Percentiles rank a stretch among this genome's conserved stretches.
Evolutionary conservation across 2,797 vertebrate species (phyloP).

Genomic region (Oceanodroma leucorhoa): DNA sequence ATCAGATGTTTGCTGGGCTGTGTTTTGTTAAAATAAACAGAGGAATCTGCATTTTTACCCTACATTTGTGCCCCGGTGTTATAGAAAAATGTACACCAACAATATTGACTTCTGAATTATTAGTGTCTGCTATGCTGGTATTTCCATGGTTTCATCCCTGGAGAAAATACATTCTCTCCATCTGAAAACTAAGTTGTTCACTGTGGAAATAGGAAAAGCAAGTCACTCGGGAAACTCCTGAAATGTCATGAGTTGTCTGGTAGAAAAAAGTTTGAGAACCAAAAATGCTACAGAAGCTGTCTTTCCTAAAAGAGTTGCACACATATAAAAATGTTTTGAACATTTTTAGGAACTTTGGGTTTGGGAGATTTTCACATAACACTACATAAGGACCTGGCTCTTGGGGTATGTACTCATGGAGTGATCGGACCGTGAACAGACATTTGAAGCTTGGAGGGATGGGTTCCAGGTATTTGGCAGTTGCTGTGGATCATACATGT

Average conservation of each 20-base stretch:
- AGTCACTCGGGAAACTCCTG: not conserved
- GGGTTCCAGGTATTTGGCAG: not conserved
- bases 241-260: not conserved
- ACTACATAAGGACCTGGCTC: not conserved
- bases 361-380: not conserved
- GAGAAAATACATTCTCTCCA: not conserved
- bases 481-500: not conserved
- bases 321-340: not conserved
- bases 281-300: not conserved
- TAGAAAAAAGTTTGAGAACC: not conserved
- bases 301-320: not conserved
- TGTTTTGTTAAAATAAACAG: not conserved
- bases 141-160: not conserved
- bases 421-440: not conserved
- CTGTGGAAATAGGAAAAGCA: not conserved
- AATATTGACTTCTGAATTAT: not conserved
- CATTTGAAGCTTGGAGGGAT: not conserved
- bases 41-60: not conserved
- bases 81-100: not conserved
- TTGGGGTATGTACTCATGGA: accelerated
- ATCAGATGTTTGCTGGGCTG: not conserved
- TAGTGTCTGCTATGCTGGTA: not conserved
- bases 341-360: not conserved
- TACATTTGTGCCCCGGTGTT: not conserved
- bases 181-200: not conserved